Base-by-base conservation (phyloP, 2,888 invertebrate species). In the Drosophila pseudotalamancana region DNA sequence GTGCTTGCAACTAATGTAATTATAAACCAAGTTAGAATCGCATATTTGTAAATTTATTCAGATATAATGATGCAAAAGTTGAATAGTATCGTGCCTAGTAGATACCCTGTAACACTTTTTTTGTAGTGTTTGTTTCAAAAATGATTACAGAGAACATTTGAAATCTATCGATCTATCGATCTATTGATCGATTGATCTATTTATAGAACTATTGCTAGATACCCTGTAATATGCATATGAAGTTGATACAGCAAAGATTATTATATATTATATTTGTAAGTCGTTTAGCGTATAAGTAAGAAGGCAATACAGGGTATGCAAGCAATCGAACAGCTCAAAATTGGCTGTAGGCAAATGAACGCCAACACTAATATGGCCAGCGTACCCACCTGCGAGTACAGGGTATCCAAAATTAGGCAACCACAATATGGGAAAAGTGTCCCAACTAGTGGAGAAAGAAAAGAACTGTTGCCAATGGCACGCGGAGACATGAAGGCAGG, bases 341-440 rank as follows among this genome's bases (percentile, higher is more conserved):
- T 16, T 34, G 6, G 1, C 4, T 3, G 1, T 2, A 4, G 9
- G 3, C 23, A 9, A 9, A 9, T 5, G 9, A 5, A 11, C 11
- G 9, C 1, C 0, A 6, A 0, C 8, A 12, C 29, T 12, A 12
- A 43, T 21, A 46, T 32, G 6, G 21, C 32, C 46, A 6, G 1
- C 8, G 2, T 1, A 0, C 3, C 3, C 6, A 4, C 12, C 2
- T 12, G 32, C 2, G n/a, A 34, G 18, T 12, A 48, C 34, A 71
- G 64, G 56, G 49, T 50, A 66, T 50, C n/a, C 21, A 18, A 53
- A 57, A 54, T 74, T 63, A 57, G 63, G 57, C 46, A 68, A 53
- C 35, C 34, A 43, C 68, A 69, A 65, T 64, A 61, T 48, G 61
- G 39, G 53, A 69, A 74, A 75, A 74, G 53, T 70, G 60, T 59